phyloP scores from a whole-genome alignment of 2,797 vertebrate species.

The Pygocentrus nattereri region DNA sequence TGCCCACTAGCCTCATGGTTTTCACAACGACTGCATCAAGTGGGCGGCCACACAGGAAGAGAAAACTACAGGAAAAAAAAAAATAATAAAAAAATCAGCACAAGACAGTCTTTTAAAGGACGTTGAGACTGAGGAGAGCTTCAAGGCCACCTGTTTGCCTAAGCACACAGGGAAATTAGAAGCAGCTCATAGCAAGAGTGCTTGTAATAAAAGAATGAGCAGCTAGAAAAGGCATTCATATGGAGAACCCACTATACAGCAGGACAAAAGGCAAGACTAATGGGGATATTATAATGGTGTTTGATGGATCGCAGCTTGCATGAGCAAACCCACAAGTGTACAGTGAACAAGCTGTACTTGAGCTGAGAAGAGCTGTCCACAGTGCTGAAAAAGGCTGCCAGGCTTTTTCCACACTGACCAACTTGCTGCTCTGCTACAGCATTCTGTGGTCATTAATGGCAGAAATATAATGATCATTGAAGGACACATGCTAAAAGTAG shows the following conservation, averaged over 20 bases:
- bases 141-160: conserved; percentile 44
- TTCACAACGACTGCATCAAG: conserved; percentile 45
- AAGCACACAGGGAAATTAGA: conserved; percentile 36
- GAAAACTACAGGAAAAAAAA: neutral
- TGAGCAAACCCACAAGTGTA: conserved; percentile 8
- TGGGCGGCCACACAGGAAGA: neutral
- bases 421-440: neutral
- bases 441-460: conserved; percentile 16
- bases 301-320: conserved; percentile 26
- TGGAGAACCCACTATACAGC: neutral
- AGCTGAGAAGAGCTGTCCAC: conserved; percentile 35
- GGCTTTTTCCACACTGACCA: neutral
- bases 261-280: conserved; percentile 43
- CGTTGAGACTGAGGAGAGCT: conserved; percentile 21
- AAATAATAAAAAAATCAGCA: neutral
- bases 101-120: conserved; percentile 30
- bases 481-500: conserved; percentile 2
- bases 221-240: neutral
- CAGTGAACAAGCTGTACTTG: neutral
- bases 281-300: conserved; percentile 20
- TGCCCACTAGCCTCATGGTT: conserved; percentile 37
- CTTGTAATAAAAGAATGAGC: neutral
- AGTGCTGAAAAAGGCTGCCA: conserved; percentile 39
- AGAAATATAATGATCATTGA: neutral
- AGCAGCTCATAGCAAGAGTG: conserved; percentile 12